Evolutionary conservation across 2,113 vertebrate genomes (phyloP), one percentile per base, ranked within the genome.

Genomic region (Ia io): DNA sequence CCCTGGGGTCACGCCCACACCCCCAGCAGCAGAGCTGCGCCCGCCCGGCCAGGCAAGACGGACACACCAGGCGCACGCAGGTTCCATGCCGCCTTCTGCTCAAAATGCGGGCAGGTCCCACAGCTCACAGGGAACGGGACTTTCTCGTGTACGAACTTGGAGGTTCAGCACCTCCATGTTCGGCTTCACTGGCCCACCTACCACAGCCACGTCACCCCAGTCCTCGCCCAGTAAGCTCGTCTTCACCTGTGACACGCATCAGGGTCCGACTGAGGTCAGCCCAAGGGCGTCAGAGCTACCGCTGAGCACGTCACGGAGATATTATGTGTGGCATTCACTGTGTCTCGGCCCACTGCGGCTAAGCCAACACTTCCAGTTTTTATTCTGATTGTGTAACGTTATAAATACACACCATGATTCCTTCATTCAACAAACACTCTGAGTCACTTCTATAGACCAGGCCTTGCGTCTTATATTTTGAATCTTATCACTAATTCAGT

Each of bases 251-350:
- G 25, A 73, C 13, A 3, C 22, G 47, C 32, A 22, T 71, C 42
- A 20, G 13, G 53, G 47, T 61, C 40, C 9, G 35, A 65, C 2
- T 18, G 35, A 69, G 3, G 20, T 1, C 3, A 6, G 47, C 76
- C 28, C 69, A 37, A 37, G 76, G 51, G 65, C 1, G 0, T 53
- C 42, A n/a, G 78, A 61, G 74, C 67, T n/a, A n/a, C n/a, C n/a
- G n/a, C n/a, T 0, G 0, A 13, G 40, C 59, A 20, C 11, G 25
- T 1, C 9, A 35, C 2, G 7, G 17, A 37, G 47, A 49, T 59
- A 35, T 6, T 8, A 2, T 2, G 0, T 3, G 10, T 6, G 23
- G 79, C 53, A 2, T 9, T 23, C 20, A 0, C 84, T 17, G 59
- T 2, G 3, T 49, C 20, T 49, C 32, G 59, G 59, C 9, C 28